These are phyloP conservation scores for Xenus cinereus DNA, from an alignment of 2,113 vertebrate species.

Conservation along the genomic window DNA sequence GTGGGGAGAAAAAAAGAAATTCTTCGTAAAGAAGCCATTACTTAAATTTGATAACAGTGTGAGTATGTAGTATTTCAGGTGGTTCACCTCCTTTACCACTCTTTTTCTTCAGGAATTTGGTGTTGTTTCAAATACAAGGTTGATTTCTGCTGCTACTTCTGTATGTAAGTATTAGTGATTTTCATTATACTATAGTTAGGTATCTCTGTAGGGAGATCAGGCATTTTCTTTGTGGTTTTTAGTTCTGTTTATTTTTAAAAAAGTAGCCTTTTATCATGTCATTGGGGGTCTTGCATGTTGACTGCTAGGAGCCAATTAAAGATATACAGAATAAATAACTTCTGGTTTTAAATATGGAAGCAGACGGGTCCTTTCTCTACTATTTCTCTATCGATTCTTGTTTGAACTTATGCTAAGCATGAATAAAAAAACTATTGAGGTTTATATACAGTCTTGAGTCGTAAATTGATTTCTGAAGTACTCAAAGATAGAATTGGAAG, in stretches of 20 bases:
- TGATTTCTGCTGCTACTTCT: slow-evolving; percentile 98
- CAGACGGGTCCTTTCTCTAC: neutral
- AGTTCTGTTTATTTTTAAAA: neutral
- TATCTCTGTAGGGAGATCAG: neutral
- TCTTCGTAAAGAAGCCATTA: neutral
- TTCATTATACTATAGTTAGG: neutral
- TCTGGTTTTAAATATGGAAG: neutral
- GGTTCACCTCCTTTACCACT: slow-evolving; percentile 16
- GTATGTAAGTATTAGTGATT: slow-evolving; percentile 88
- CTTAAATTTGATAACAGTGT: neutral
- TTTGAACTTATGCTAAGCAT: neutral
- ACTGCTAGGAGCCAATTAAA: neutral
- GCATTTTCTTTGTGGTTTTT: neutral
- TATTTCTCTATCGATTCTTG: neutral
- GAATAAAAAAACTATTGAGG: neutral
- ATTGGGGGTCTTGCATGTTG: neutral
- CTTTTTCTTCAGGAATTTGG: slow-evolving; percentile 90
- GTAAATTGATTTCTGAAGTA: neutral
- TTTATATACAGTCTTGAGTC: neutral
- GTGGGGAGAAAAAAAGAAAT: neutral
- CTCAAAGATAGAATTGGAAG: neutral
- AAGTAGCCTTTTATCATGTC: neutral
- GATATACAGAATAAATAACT: neutral
- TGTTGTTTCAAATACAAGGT: slow-evolving; percentile 97
- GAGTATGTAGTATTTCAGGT: neutral